Conservation (phyloP, 2,797 vertebrate species). For the Acrossocheilus fasciatus region DNA sequence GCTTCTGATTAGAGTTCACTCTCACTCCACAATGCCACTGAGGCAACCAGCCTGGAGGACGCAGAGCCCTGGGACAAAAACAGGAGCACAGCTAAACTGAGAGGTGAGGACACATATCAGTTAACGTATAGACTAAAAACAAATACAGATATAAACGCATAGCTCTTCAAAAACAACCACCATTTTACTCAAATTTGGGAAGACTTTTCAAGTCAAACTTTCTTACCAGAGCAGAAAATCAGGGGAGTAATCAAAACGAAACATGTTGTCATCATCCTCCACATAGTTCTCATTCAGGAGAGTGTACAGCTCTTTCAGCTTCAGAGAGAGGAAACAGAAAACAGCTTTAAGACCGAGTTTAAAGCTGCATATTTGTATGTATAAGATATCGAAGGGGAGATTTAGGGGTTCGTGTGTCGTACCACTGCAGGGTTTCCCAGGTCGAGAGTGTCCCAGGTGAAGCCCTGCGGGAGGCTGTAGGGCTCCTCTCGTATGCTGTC, state of each 20-base stretch:
- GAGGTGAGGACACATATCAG: not conserved
- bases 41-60: slow-evolving; percentile 95
- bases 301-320: slow-evolving; percentile 98
- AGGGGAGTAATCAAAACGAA: slow-evolving; percentile 97
- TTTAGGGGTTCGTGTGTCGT: slow-evolving; percentile 61
- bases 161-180: no score
- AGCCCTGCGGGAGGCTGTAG: slow-evolving; percentile 94
- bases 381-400: not conserved
- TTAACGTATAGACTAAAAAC: not conserved
- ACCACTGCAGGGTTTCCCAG: slow-evolving; percentile 92
- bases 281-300: slow-evolving; percentile 98
- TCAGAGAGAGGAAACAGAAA: slow-evolving; percentile 10
- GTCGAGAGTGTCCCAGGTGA: slow-evolving; percentile 96
- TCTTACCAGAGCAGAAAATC: slow-evolving; percentile 95
- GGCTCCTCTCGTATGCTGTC: slow-evolving; percentile 94
- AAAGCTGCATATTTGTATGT: slow-evolving; percentile 1
- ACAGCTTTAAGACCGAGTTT: not conserved
- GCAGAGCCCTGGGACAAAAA: slow-evolving; percentile 85
- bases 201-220: not conserved
- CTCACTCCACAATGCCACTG: slow-evolving; percentile 99
- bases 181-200: not conserved
- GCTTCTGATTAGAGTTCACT: slow-evolving; percentile 95
- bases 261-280: slow-evolving; percentile 99
- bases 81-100: not conserved
- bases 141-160: not conserved